Percentiles rank a stretch among this genome's conserved stretches.
Evolutionary conservation across 2,888 invertebrate species (phyloP).

Genomic region (Phanerotoma sp.): DNA sequence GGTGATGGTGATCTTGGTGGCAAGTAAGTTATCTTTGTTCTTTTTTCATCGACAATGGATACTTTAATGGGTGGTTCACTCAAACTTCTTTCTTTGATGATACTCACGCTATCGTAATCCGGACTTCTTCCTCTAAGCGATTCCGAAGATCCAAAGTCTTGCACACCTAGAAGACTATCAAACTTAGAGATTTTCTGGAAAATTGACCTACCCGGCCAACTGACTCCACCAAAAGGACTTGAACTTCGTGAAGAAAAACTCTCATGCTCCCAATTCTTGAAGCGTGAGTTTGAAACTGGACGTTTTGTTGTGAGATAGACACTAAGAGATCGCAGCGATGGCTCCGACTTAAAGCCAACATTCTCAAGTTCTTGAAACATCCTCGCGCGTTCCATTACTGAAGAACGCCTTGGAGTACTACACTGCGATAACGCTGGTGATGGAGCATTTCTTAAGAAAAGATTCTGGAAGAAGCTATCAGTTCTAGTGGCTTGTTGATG

Average conservation of each 20-base stretch:
- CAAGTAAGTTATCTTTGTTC: not conserved
- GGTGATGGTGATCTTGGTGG: constrained; percentile 59
- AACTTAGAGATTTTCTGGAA: constrained; percentile 50
- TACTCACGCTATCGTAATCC: constrained; percentile 52
- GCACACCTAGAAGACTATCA: constrained; percentile 49
- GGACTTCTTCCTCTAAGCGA: constrained; percentile 49
- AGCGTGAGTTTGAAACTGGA: constrained; percentile 73
- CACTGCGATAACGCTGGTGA: constrained; percentile 53
- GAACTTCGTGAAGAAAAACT: constrained; percentile 58
- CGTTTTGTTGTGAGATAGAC: constrained; percentile 69
- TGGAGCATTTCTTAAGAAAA: constrained; percentile 63
- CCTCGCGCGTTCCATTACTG: constrained; percentile 70
- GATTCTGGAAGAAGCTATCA: constrained; percentile 71
- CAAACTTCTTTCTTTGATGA: constrained; percentile 62
- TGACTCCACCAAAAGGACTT: constrained; percentile 64
- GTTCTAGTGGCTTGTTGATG: constrained; percentile 65
- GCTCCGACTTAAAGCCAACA: constrained; percentile 59
- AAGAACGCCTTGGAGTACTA: constrained; percentile 59
- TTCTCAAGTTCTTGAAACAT: constrained; percentile 65
- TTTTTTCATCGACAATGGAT: not conserved
- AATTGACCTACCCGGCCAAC: constrained; percentile 62
- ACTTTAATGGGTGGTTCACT: constrained; percentile 68
- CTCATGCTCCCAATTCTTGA: constrained; percentile 68
- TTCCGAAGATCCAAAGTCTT: constrained; percentile 51
- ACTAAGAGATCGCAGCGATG: constrained; percentile 63